These are phyloP conservation scores for Pectinophora gossypiella DNA, from an alignment of 1,140 invertebrate species.

Conservation along the genomic window DNA sequence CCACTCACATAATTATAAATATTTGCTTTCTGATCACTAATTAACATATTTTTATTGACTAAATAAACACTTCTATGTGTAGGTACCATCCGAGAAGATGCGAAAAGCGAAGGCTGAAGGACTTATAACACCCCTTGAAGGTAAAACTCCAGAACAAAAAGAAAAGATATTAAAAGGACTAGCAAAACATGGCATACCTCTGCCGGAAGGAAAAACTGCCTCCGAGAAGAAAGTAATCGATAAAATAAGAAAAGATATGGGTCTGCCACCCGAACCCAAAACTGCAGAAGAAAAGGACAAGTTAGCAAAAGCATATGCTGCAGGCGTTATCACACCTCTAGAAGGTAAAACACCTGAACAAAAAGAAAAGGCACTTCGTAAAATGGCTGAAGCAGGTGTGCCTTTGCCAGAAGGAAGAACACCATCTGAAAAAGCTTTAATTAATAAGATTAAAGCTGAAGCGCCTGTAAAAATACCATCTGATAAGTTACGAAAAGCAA, in stretches of 20 bases:
- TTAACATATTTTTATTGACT: too few species aligned
- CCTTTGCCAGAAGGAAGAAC: conserved; percentile 31
- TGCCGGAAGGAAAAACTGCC: conserved; percentile 30
- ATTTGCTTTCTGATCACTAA: too few species aligned
- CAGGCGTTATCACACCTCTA: conserved; percentile 36
- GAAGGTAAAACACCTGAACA: conserved; percentile 30
- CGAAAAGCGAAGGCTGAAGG: conserved; percentile 23
- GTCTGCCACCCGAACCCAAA: conserved; percentile 24
- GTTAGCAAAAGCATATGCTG: conserved; percentile 22
- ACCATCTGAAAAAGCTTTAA: conserved; percentile 23
- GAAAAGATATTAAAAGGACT: conserved; percentile 34
- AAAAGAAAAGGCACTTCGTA: conserved; percentile 38
- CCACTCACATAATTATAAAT: too few species aligned
- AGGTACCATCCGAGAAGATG: conserved; percentile 14
- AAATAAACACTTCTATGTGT: too few species aligned
- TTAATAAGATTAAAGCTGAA: too few species aligned
- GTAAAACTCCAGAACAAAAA: conserved; percentile 29
- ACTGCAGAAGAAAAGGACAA: conserved; percentile 21
- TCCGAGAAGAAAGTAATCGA: conserved; percentile 26
- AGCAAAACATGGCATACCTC: conserved; percentile 22
- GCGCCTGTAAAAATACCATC: conserved; percentile 7
- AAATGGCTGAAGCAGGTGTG: conserved; percentile 25
- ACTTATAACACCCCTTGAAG: conserved; percentile 28
- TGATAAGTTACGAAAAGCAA: conserved; percentile 21
- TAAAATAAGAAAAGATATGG: conserved; percentile 20